phyloP scores from a whole-genome alignment of 2,113 vertebrate species.

The Nesoenas mayeri region DNA sequence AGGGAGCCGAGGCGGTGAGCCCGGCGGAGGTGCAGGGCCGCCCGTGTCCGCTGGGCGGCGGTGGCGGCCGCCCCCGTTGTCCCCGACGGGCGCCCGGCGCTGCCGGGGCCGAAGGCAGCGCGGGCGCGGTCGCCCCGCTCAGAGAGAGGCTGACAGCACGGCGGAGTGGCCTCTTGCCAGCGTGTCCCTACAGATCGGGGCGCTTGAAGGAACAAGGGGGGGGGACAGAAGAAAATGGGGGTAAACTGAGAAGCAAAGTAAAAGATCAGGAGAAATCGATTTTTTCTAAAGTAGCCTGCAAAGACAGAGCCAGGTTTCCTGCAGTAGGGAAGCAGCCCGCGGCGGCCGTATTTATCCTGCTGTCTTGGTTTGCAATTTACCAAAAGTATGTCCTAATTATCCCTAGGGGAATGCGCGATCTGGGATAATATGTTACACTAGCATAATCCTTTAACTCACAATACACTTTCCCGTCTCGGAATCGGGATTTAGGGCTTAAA shows the following conservation, averaged over 20 bases:
- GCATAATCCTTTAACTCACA: slow-evolving; percentile 64
- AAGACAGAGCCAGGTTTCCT: not conserved
- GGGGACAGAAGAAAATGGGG: no score
- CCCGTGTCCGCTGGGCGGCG: slow-evolving; percentile 74
- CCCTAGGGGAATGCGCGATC: slow-evolving; percentile 26
- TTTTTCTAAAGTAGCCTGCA: not conserved
- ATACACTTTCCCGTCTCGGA: slow-evolving; percentile 3
- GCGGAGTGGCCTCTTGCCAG: not conserved
- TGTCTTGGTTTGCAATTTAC: slow-evolving; percentile 15
- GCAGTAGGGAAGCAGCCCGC: not conserved
- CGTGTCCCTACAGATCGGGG: no score
- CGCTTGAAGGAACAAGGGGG: not conserved
- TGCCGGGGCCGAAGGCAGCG: not conserved
- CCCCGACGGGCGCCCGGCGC: not conserved
- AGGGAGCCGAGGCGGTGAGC: not conserved
- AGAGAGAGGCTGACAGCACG: not conserved
- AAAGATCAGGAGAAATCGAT: not conserved
- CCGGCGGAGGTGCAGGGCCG: slow-evolving; percentile 13
- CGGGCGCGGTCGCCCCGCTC: not conserved
- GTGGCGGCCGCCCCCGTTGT: slow-evolving; percentile 18
- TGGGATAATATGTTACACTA: slow-evolving; percentile 36
- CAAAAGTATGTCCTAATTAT: slow-evolving; percentile 53
- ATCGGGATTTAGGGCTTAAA: slow-evolving; percentile 61
- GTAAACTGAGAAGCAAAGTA: not conserved
- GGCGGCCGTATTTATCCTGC: not conserved